phyloP scores from a whole-genome alignment of 1,140 invertebrate species.

The Chironomus striatipennis region DNA sequence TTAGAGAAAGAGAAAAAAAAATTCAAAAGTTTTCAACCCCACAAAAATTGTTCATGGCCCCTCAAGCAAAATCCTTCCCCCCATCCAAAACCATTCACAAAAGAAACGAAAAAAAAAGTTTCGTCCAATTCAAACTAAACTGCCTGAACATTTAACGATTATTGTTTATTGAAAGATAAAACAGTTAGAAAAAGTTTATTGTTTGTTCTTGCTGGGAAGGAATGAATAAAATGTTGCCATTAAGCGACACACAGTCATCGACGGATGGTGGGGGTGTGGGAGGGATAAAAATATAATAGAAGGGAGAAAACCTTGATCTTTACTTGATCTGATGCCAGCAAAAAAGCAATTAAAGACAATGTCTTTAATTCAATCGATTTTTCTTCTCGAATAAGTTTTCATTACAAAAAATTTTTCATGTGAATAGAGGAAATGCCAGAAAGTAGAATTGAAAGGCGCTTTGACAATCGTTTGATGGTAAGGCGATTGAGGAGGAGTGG shows the following conservation, averaged over 20 bases:
- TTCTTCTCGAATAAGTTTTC: slow-evolving; percentile 2
- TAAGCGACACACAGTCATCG: too few relatives aligned
- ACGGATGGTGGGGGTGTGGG: too few relatives aligned
- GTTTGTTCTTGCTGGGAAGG: too few relatives aligned
- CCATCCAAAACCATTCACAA: too few relatives aligned
- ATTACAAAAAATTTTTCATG: neutral
- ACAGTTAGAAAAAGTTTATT: neutral
- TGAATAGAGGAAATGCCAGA: neutral
- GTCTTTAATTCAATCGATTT: slow-evolving; percentile 9
- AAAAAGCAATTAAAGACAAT: slow-evolving; percentile 11
- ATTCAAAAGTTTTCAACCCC: too few relatives aligned
- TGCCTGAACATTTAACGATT: neutral
- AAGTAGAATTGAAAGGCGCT: neutral
- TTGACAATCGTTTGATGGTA: neutral
- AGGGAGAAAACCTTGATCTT: neutral
- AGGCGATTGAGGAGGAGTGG: neutral
- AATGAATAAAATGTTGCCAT: too few relatives aligned
- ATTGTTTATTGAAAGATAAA: neutral
- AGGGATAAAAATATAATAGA: too few relatives aligned
- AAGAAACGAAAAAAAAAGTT: too few relatives aligned
- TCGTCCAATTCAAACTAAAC: too few relatives aligned
- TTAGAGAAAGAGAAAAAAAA: too few relatives aligned
- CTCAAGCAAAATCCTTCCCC: too few relatives aligned
- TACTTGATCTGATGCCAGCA: neutral
- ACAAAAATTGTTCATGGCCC: too few relatives aligned